These are phyloP conservation scores for Neotoxoptera formosana DNA, from an alignment of 1,140 invertebrate species.

Conservation along the genomic window DNA sequence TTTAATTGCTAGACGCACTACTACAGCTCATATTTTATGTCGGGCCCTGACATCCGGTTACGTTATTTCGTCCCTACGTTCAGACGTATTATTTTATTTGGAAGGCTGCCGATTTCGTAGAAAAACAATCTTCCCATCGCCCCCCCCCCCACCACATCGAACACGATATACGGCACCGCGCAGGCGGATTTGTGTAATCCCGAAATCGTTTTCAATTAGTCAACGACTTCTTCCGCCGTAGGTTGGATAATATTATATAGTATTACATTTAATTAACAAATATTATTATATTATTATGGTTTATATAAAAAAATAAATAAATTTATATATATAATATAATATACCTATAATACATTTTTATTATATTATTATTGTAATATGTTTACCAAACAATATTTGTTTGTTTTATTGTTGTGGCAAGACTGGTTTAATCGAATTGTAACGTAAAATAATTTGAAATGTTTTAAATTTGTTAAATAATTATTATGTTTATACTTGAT, in stretches of 20 bases:
- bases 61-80: not conserved
- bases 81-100: not conserved
- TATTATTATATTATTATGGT: not conserved
- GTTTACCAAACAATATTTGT: constrained; percentile 40
- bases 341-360: not conserved
- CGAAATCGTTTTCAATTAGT: not conserved
- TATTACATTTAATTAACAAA: not conserved
- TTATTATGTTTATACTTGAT: constrained; percentile 38
- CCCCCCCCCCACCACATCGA: not conserved
- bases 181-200: not conserved
- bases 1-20: constrained; percentile 6
- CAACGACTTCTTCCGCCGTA: not conserved
- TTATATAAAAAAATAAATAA: not conserved
- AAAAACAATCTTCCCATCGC: not conserved
- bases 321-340: not conserved
- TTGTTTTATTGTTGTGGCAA: constrained; percentile 55
- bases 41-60: not conserved
- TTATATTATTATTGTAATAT: not conserved
- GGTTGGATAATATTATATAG: not conserved
- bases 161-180: not conserved
- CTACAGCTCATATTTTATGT: not conserved
- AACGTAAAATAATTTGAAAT: constrained; percentile 41
- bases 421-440: constrained; percentile 57
- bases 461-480: constrained; percentile 52
- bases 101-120: not conserved